These are phyloP conservation scores for Mystacides longicornis DNA, from an alignment of 2,888 invertebrate species.

Conservation along the genomic window DNA sequence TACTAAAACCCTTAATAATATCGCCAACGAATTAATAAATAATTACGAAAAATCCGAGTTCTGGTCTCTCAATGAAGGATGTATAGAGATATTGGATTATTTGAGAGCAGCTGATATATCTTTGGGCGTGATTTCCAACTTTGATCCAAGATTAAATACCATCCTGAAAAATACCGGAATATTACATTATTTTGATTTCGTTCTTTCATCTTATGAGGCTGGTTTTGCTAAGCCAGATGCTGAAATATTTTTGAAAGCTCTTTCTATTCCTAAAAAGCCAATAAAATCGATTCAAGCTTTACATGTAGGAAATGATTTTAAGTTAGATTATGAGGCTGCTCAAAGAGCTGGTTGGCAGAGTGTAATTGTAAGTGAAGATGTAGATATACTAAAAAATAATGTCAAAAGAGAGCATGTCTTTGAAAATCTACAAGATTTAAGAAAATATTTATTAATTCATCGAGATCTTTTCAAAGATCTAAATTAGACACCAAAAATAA, in stretches of 20 bases:
- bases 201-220: conserved; percentile 69
- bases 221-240: conserved; percentile 68
- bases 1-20: conserved; percentile 31
- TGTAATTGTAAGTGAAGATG: conserved; percentile 32
- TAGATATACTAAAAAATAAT: not conserved
- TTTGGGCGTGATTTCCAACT: conserved; percentile 81
- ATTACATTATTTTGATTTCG: conserved; percentile 68
- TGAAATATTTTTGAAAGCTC: conserved; percentile 62
- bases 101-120: conserved; percentile 42
- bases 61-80: conserved; percentile 66
- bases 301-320: conserved; percentile 75
- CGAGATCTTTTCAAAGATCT: conserved; percentile 12
- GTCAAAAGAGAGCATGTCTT: conserved; percentile 4
- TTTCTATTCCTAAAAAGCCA: conserved; percentile 40
- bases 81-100: conserved; percentile 54
- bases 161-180: conserved; percentile 61
- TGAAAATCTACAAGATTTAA: conserved; percentile 12
- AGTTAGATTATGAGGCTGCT: conserved; percentile 74
- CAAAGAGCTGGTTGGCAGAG: conserved; percentile 70
- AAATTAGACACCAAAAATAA: too few species aligned
- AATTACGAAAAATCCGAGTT: conserved; percentile 63
- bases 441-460: conserved; percentile 12
- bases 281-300: conserved; percentile 57
- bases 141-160: conserved; percentile 69
- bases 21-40: conserved; percentile 57